Base-by-base conservation (phyloP, 2,888 invertebrate genomes). In the Limenitis arthemis region DNA sequence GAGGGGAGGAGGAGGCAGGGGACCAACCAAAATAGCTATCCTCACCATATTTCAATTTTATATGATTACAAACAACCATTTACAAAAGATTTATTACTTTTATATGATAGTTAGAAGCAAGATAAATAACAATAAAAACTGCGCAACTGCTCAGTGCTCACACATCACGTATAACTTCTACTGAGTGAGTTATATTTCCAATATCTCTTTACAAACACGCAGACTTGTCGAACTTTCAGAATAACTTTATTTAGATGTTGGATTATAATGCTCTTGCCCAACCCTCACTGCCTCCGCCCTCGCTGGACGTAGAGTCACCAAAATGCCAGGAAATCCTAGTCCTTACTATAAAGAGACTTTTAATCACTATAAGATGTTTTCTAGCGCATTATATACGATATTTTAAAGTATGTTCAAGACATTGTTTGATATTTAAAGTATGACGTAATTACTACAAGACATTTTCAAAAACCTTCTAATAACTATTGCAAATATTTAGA, bases 111-210 rank as follows among this genome's bases (percentile, higher is more conserved):
- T 33, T 38, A 55, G 51, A 56, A 51, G 49, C 51, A 50, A 48
- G 39, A 38, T 39, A 54, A 54, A 54, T 51, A 43, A 51, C 42
- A 56, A 46, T 33, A 36, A 40, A 43, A 55, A 56, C 52, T 56
- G 51, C 28, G 12, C 37, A 20, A 20, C 2, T 20, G 20, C 20
- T 20, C 20, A 20, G 20, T 20, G 20, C 20, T 49, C 48, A 47
- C 59, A 56, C 44, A 58, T 59, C 58, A 60, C 50, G 47, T 44
- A 51, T 8, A 44, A 48, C 12, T 46, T 46, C 31, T 46, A 47
- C 41, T 51, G 20, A 6, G 30, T 39, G 39, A 40, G 49, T 53
- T 54, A 49, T 47, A 49, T 59, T 55, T 46, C 47, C 56, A 52
- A 53, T 60, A 59, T 50, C 34, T 47, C 34, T 39, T 44, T 40